phyloP scores from a whole-genome alignment of 2,113 vertebrate species.

The Sclerurus mexicanus region DNA sequence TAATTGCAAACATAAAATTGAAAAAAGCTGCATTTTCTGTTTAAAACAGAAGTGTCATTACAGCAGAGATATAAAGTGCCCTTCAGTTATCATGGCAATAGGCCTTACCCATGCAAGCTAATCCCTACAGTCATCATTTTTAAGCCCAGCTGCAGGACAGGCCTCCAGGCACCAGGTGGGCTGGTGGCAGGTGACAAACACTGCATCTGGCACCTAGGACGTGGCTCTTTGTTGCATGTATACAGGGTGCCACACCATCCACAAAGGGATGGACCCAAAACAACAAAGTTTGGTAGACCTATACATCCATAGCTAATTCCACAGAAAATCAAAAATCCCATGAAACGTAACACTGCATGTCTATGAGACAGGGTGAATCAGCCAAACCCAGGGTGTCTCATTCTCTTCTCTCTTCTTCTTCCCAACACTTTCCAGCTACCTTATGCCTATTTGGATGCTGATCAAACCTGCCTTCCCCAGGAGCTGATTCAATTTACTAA shows the following conservation, averaged over 20 bases:
- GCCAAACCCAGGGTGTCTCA: background rate
- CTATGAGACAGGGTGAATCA: background rate
- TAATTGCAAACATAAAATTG: slow-evolving; percentile 1
- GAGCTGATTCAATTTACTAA: background rate
- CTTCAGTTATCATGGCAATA: background rate
- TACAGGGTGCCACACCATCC: accelerated
- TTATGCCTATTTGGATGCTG: background rate
- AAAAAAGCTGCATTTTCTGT: background rate
- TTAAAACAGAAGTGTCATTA: background rate
- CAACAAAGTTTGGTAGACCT: background rate
- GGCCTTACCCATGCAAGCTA: background rate
- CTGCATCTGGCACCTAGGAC: background rate
- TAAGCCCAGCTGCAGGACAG: background rate
- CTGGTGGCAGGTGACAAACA: background rate
- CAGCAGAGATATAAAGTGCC: background rate
- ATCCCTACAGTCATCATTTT: background rate
- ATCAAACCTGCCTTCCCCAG: background rate
- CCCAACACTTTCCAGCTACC: background rate
- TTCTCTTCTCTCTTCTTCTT: background rate
- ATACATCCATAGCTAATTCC: background rate
- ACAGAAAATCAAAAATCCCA: background rate
- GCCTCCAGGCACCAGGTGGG: accelerated
- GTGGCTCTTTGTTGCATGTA: accelerated
- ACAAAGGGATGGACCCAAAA: accelerated
- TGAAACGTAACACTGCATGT: background rate